A percentile compares a stretch with the other conserved stretches of the same genome.
These are phyloP conservation scores for Triplophysa bombifrons DNA, from an alignment of 2,797 vertebrate genomes.

Conservation along the genomic window DNA sequence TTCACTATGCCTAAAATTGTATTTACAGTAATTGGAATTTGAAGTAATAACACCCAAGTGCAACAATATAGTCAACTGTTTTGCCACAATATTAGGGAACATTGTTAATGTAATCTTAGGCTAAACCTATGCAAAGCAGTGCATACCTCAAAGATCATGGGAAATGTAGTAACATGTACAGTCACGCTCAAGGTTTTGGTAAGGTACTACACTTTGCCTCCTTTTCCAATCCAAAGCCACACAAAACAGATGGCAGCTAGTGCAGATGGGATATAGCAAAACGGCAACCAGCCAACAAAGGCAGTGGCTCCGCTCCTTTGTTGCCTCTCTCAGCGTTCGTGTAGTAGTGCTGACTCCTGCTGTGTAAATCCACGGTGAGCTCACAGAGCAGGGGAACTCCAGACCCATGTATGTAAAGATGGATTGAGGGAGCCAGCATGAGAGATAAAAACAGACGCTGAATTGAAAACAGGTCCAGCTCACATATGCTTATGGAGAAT, in stretches of 20 bases:
- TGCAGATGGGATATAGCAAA: conserved; percentile 42
- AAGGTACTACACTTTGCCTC: background rate
- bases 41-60: background rate
- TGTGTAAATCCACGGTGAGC: conserved; percentile 34
- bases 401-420: conserved; percentile 21
- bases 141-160: background rate
- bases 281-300: conserved; percentile 23
- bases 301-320: conserved; percentile 8
- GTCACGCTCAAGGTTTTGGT: background rate
- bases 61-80: background rate
- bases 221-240: background rate
- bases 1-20: background rate
- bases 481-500: conserved; percentile 10
- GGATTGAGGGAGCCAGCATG: conserved; percentile 31
- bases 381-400: conserved; percentile 48
- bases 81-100: background rate
- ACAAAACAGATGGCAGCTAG: conserved; percentile 37
- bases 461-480: conserved; percentile 12
- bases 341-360: conserved; percentile 24
- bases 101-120: background rate
- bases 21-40: conserved; percentile 15
- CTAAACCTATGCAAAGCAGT: background rate
- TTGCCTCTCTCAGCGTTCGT: background rate
- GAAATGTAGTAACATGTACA: background rate
- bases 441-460: conserved; percentile 28